Conservation (phyloP, 2,888 invertebrate species). For the Laspeyria flexula region DNA sequence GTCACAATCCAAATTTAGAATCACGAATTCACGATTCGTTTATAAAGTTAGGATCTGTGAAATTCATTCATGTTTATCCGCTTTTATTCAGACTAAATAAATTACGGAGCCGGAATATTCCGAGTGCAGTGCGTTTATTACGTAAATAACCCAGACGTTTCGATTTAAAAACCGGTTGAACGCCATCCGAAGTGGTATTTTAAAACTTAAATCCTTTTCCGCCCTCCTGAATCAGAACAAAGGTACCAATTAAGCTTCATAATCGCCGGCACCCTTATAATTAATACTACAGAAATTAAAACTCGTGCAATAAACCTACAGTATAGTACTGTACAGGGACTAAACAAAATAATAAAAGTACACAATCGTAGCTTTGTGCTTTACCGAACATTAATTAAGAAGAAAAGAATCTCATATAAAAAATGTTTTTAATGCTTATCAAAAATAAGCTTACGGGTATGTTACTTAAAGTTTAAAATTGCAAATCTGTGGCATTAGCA, state of each 20-base stretch:
- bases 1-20: background rate
- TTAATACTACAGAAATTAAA: conserved; percentile 80
- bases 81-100: background rate
- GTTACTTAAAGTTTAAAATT: conserved; percentile 46
- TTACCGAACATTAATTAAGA: conserved; percentile 80
- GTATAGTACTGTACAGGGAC: conserved; percentile 44
- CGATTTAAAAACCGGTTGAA: conserved; percentile 51
- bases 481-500: conserved; percentile 13
- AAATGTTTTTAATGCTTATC: conserved; percentile 44
- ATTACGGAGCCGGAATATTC: conserved; percentile 6
- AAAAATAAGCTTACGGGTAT: conserved; percentile 47
- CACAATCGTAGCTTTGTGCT: conserved; percentile 76
- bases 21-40: conserved; percentile 2
- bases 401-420: conserved; percentile 61
- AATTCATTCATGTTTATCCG: conserved; percentile 19
- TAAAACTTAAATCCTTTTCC: conserved; percentile 64
- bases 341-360: conserved; percentile 72
- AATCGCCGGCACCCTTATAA: conserved; percentile 75
- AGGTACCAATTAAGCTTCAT: conserved; percentile 75
- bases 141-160: conserved; percentile 30
- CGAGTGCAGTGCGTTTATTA: conserved; percentile 15
- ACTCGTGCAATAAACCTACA: conserved; percentile 67
- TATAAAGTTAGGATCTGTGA: background rate
- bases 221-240: conserved; percentile 63
- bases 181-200: conserved; percentile 53